Base-by-base conservation (phyloP, 2,113 vertebrate genomes). In the Synchiropus splendidus region DNA sequence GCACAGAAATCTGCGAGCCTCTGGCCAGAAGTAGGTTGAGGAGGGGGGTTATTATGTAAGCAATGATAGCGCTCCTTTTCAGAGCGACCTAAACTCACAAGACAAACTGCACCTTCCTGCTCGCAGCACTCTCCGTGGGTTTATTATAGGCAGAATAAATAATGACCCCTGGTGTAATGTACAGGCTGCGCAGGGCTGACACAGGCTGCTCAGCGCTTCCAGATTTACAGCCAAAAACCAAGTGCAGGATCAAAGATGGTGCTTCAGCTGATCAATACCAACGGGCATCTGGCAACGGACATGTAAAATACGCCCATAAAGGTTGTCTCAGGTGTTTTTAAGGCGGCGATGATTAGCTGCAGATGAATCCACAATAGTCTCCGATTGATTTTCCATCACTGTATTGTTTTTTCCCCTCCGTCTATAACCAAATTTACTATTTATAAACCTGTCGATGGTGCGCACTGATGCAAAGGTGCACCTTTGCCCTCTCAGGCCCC, bases 71-170 rank as follows among this genome's bases (percentile, higher is more conserved):
- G 45, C 30, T 64, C 39, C 48, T 42, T 31, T 18, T 10, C 36
- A 33, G n/a, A 47, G 64, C 31, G 40, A 48, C 45, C 33, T 37
- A 38, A 69, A 52, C 42, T 43, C 16, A 2, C 42, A 45, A 59
- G 54, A 61, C 15, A 48, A 68, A 67, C 51, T 45, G 53, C 53
- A 51, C 42, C 64, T 18, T 50, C 21, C 17, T 54, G 17, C 36
- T 10, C 52, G 51, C 39, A 36, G 55, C 54, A 45, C 31, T 45
- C 58, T 67, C 56, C 40, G 43, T 16, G 63, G 54, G 57, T 42
- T 56, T 61, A 54, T 54, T 61, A 45, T 37, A 59, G 65, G 64
- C 56, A 58, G 52, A 60, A 64, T 64, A 49, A 67, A 62, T 61
- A 36, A 68, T 45, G 62, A 60, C 62, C 47, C 43, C 12, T 16